These are phyloP conservation scores for Chondrilla cf. caribensis DNA, from an alignment of 37 sponge, comb jelly and placozoan species.

Conservation along the genomic window DNA sequence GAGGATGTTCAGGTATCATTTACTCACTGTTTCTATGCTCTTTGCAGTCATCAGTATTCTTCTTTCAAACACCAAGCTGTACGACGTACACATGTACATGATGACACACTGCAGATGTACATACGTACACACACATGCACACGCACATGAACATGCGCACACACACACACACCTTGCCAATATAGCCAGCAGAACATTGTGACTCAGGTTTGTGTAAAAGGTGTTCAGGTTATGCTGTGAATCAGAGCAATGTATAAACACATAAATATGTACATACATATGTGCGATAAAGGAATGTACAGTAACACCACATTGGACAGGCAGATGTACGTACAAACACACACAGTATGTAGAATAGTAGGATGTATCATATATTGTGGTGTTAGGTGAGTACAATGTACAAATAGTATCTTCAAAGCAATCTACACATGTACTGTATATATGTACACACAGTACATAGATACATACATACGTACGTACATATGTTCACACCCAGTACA, in stretches of 20 bases:
- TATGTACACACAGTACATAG: background rate
- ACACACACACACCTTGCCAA: conserved; percentile 70
- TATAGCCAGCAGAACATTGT: conserved; percentile 68
- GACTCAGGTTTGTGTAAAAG: conserved; percentile 66
- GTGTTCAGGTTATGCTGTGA: conserved; percentile 63
- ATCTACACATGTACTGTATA: no score
- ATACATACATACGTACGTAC: conserved; percentile 11
- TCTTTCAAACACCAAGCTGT: conserved; percentile 79
- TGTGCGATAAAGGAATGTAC: no score
- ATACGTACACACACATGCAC: background rate
- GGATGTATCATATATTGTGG: no score
- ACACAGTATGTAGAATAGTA: no score
- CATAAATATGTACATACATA: background rate
- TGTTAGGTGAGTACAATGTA: no score
- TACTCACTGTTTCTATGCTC: conserved; percentile 59
- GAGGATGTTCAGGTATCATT: no score
- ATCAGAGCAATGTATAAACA: background rate
- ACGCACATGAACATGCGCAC: background rate
- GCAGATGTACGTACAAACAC: no score
- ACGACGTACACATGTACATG: background rate
- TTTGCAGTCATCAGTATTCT: conserved; percentile 78
- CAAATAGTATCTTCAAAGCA: no score
- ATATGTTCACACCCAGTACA: background rate
- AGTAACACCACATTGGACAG: no score
- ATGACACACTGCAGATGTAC: background rate